Conservation (phyloP, 2,113 vertebrate genomes). For the Corythoichthys haematopterus region DNA sequence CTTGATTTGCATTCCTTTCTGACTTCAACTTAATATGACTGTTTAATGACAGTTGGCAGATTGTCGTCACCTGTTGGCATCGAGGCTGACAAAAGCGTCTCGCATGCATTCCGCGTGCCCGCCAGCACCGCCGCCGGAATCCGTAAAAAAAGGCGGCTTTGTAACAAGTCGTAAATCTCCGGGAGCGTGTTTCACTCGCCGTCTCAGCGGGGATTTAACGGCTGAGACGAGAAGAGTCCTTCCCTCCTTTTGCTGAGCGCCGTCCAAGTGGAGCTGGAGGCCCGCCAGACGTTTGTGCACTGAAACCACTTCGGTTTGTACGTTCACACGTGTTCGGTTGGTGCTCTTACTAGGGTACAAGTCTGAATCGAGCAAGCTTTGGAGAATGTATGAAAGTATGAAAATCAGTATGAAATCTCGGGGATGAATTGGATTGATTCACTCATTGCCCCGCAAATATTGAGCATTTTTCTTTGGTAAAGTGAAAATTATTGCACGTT, state of each 20-base stretch:
- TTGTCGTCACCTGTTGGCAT: slow-evolving; percentile 45
- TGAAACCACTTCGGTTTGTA: slow-evolving; percentile 16
- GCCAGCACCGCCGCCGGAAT: slow-evolving; percentile 27
- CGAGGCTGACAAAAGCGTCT: slow-evolving; percentile 35
- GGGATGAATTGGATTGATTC: not conserved
- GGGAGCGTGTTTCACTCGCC: slow-evolving; percentile 37
- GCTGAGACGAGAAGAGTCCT: slow-evolving; percentile 57
- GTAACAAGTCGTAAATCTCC: slow-evolving; percentile 62
- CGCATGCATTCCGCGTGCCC: slow-evolving; percentile 23
- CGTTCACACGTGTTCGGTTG: not conserved
- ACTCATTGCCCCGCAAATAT: too few relatives aligned
- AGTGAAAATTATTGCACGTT: not conserved
- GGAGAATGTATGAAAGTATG: too few relatives aligned
- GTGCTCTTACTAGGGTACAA: too few relatives aligned
- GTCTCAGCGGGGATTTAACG: slow-evolving; percentile 61
- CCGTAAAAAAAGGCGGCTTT: slow-evolving; percentile 33
- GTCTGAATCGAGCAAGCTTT: too few relatives aligned
- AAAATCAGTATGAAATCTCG: not conserved
- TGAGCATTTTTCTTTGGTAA: not conserved
- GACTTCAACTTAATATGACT: not conserved
- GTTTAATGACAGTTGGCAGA: not conserved
- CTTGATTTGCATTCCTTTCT: not conserved
- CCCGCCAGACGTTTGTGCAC: slow-evolving; percentile 41
- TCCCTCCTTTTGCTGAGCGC: slow-evolving; percentile 43
- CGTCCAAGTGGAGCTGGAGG: slow-evolving; percentile 61